A percentile compares a stretch with the other conserved stretches of the same genome.
These are phyloP conservation scores for Mystacides longicornis DNA, from an alignment of 2,888 invertebrate species.

Conservation along the genomic window DNA sequence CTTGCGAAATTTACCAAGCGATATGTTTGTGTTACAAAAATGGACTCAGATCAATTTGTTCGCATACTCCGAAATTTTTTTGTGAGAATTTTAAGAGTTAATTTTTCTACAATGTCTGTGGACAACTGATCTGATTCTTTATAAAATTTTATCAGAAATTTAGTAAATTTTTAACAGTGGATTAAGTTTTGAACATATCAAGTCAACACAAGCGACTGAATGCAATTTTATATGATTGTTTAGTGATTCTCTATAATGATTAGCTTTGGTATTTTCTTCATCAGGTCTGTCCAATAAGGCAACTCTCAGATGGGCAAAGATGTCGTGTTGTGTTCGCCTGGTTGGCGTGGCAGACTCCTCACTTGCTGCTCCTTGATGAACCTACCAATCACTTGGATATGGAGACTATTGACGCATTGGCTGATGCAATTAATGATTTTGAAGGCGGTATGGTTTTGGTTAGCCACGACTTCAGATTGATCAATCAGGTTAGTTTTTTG, in stretches of 20 bases:
- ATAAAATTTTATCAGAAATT: too few species aligned
- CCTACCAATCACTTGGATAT: slow-evolving; percentile 96
- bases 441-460: slow-evolving; percentile 98
- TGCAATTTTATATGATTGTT: too few species aligned
- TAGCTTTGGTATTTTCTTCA: background rate
- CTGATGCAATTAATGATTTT: slow-evolving; percentile 95
- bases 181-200: too few species aligned
- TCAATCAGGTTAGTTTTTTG: slow-evolving; percentile 72
- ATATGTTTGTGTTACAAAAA: too few species aligned
- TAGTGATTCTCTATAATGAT: background rate
- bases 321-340: slow-evolving; percentile 99
- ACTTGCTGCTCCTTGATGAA: slow-evolving; percentile 73
- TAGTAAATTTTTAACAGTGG: too few species aligned
- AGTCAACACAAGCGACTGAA: too few species aligned
- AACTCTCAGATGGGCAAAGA: slow-evolving; percentile 94
- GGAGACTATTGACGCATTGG: slow-evolving; percentile 97
- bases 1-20: background rate
- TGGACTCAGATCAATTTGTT: background rate
- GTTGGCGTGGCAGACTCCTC: slow-evolving; percentile 96
- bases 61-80: background rate
- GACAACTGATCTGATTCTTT: background rate
- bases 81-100: background rate
- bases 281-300: slow-evolving; percentile 86
- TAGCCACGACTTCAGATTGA: slow-evolving; percentile 98
- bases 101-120: background rate